These are phyloP conservation scores for Dilophus febrilis DNA, from an alignment of 2,888 invertebrate genomes.

Conservation along the genomic window DNA sequence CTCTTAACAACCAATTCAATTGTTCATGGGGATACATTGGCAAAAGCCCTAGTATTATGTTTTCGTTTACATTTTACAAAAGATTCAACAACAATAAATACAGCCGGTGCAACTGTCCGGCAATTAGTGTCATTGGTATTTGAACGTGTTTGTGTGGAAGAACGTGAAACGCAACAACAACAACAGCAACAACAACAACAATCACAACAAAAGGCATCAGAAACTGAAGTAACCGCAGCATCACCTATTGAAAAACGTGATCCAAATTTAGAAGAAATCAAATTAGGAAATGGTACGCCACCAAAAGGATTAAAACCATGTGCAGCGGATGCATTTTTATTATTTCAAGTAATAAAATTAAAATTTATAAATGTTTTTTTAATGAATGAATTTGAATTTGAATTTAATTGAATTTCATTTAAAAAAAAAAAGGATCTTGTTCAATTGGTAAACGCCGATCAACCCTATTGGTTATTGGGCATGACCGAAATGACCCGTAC, in stretches of 20 bases:
- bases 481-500: constrained; percentile 96
- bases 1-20: constrained; percentile 88
- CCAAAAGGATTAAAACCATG: constrained; percentile 73
- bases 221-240: constrained; percentile 4
- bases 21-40: constrained; percentile 85
- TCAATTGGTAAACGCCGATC: constrained; percentile 89
- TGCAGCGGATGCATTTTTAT: constrained; percentile 84
- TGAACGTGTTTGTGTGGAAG: constrained; percentile 65
- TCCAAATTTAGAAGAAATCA: constrained; percentile 61
- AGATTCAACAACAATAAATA: constrained; percentile 89
- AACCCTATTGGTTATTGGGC: constrained; percentile 87
- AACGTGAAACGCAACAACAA: constrained; percentile 25
- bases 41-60: constrained; percentile 83
- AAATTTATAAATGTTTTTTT: neutral
- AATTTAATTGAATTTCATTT: neutral
- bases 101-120: constrained; percentile 93
- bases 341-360: constrained; percentile 85
- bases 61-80: constrained; percentile 92
- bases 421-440: constrained; percentile 98
- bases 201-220: too few species aligned
- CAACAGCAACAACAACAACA: too few species aligned
- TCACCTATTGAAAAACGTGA: constrained; percentile 22
- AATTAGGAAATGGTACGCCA: constrained; percentile 54
- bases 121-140: constrained; percentile 87
- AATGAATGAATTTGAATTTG: constrained; percentile 4